phyloP scores from a whole-genome alignment of 2,113 vertebrate species.

The Chaetorhynchus papuensis region DNA sequence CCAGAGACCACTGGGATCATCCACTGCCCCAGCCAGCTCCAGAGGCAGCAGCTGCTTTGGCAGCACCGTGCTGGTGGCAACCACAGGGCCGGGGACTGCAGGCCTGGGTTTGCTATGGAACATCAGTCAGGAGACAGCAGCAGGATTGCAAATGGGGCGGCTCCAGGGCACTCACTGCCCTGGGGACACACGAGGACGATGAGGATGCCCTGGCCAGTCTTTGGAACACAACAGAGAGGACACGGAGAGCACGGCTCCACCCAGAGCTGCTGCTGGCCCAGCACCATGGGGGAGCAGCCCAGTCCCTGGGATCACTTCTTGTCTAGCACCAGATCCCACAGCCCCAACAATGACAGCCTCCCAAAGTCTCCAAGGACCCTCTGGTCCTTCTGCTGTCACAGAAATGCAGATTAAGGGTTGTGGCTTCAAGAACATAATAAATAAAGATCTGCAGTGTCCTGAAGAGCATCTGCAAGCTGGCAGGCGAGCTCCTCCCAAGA shows the following conservation, averaged over 20 bases:
- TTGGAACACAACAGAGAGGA: background rate
- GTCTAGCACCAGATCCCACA: background rate
- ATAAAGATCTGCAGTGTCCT: background rate
- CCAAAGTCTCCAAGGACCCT: background rate
- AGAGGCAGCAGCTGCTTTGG: background rate
- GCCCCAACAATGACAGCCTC: background rate
- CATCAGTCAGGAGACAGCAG: rapidly evolving
- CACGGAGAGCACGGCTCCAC: rapidly evolving
- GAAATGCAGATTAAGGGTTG: background rate
- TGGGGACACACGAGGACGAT: rapidly evolving
- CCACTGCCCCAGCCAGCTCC: rapidly evolving
- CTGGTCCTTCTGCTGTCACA: background rate
- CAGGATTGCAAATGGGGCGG: rapidly evolving
- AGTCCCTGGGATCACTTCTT: background rate
- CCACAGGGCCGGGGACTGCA: rapidly evolving
- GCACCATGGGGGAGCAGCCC: background rate
- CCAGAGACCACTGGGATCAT: rapidly evolving
- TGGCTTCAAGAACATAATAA: background rate
- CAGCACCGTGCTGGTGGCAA: rapidly evolving
- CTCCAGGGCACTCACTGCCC: background rate
- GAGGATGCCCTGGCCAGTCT: background rate
- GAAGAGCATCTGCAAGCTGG: background rate
- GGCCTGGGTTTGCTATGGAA: rapidly evolving
- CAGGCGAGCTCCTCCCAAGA: background rate
- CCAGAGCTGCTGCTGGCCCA: background rate